These are phyloP conservation scores for Gymnosoma rotundatum DNA, from an alignment of 2,888 invertebrate species.

Conservation along the genomic window DNA sequence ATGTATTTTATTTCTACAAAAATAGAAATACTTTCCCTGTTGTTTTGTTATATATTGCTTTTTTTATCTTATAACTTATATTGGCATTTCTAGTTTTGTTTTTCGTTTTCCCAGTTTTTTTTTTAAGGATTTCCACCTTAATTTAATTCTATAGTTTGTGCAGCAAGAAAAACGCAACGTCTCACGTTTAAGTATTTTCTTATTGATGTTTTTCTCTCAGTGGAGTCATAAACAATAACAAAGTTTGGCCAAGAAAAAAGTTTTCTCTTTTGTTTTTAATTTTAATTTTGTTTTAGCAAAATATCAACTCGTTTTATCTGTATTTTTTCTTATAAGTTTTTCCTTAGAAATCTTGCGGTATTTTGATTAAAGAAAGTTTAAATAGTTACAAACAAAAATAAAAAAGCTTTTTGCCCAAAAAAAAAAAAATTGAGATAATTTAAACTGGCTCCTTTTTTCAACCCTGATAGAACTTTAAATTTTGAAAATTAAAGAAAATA, in stretches of 20 bases:
- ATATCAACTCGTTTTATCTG: too few species aligned
- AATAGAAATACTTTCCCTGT: background rate
- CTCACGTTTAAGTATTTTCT: background rate
- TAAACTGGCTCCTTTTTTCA: too few species aligned
- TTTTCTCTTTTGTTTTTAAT: constrained; percentile 2
- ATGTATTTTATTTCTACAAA: background rate
- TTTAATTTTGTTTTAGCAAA: background rate
- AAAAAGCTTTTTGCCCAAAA: background rate
- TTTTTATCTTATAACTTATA: constrained; percentile 1
- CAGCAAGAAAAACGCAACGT: background rate
- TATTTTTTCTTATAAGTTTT: too few species aligned
- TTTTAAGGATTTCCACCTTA: constrained; percentile 10
- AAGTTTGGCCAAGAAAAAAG: constrained; percentile 25
- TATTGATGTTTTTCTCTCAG: constrained; percentile 1
- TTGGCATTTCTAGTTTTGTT: constrained; percentile 5
- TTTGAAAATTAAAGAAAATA: too few species aligned
- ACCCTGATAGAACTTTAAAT: too few species aligned
- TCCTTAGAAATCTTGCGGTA: background rate
- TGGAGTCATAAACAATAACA: constrained; percentile 35
- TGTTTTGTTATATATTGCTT: background rate
- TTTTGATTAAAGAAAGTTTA: constrained; percentile 14
- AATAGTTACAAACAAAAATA: background rate
- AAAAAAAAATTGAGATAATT: too few species aligned
- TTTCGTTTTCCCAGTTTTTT: background rate
- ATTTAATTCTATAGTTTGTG: constrained; percentile 10